A percentile compares a stretch with the other conserved stretches of the same genome.
Evolutionary conservation across 2,113 vertebrate genomes (phyloP).

Genomic region (Rhynchopsitta pachyrhyncha): DNA sequence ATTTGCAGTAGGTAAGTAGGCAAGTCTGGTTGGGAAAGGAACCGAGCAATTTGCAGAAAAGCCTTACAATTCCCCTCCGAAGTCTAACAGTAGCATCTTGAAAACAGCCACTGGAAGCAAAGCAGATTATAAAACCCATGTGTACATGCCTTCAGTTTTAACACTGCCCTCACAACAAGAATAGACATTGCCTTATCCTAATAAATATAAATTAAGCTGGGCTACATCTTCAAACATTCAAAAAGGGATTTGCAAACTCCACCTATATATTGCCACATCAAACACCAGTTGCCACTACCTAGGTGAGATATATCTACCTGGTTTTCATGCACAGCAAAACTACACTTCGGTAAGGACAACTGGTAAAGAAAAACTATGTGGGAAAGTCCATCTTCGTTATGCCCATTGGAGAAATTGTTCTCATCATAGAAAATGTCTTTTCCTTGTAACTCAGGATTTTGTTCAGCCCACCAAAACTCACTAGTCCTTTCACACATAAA

Average conservation of each 20-base stretch:
- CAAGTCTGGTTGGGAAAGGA: background rate
- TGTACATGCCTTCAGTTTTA: background rate
- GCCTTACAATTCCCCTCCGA: background rate
- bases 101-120: background rate
- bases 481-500: background rate
- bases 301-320: background rate
- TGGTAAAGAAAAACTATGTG: rapidly evolving
- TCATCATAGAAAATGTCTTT: rapidly evolving
- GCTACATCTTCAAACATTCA: background rate
- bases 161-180: background rate
- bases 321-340: background rate
- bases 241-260: background rate
- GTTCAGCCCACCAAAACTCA: background rate
- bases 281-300: background rate
- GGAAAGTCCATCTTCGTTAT: background rate
- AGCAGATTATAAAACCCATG: background rate
- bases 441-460: background rate
- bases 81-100: background rate
- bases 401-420: background rate
- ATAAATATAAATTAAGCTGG: background rate
- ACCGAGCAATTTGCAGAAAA: background rate
- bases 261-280: background rate
- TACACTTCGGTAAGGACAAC: background rate
- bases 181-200: background rate
- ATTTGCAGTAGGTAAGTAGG: background rate